Evolutionary conservation across 1,140 invertebrate genomes (phyloP), one percentile per base, ranked within the genome.

Genomic region (Sitodiplosis mosellana): DNA sequence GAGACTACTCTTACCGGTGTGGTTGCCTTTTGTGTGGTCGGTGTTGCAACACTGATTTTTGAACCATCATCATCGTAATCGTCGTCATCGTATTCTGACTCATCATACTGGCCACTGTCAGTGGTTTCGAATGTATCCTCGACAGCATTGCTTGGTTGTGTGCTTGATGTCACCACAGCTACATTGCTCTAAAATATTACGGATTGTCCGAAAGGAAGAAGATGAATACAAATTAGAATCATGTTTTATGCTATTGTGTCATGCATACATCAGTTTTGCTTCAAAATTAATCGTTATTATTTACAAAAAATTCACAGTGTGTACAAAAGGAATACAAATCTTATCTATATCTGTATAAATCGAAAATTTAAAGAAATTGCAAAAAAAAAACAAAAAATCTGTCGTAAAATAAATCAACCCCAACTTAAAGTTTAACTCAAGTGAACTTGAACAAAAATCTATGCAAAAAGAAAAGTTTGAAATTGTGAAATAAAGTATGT

Each of bases 21-120:
- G 8, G 41, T 20, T 43, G 41, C 21, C 22, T 40, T 34, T 8
- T 49, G 27, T 14, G 51, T 22, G n/a, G 52, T 51, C 7, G 52
- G 45, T 36, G 48, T 20, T 20, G 46, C 49, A 34, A 51, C 52
- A 20, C 48, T 51, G 14, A 6, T 33, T 42, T 33, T 33, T 47
- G 43, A 41, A 33, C 47, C 12, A 40, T 52, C 45, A 47, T 47
- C 22, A 45, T 52, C 45, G 19, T 43, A 45, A 42, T 38, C 40
- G 14, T 45, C 46, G n/a, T 50, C 49, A 43, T 52, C 49, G 22
- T 45, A 41, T 11, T 46, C 47, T n/a, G 53, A 47, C 14, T 40
- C 34, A 10, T 36, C 34, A 36, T 36, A 36, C n/a, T 36, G 8
- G 34, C n/a, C 34, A 36, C 34, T 36, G n/a, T 36, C 14, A 14